Percentiles rank a stretch among this genome's conserved stretches.
Evolutionary conservation across 1,140 invertebrate genomes (phyloP).

Genomic region (Dinoponera quadriceps): DNA sequence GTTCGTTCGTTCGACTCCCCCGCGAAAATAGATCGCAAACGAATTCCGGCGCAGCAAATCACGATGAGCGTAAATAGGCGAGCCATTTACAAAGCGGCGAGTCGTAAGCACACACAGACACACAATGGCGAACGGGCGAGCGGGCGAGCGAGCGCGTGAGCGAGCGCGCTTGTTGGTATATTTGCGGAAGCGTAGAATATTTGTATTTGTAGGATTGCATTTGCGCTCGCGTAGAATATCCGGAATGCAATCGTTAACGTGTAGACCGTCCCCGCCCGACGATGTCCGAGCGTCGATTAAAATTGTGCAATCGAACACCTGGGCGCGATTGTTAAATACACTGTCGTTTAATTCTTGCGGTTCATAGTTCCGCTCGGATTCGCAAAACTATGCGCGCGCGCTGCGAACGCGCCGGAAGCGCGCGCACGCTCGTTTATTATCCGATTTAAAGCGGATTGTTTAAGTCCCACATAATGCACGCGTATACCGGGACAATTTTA

Average conservation of each 20-base stretch:
- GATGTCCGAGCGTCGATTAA: constrained; percentile 22
- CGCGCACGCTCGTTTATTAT: background rate
- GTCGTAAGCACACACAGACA: constrained; percentile 25
- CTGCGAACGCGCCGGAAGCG: background rate
- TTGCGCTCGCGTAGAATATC: constrained; percentile 38
- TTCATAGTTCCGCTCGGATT: background rate
- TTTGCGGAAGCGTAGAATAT: constrained; percentile 54
- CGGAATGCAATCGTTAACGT: constrained; percentile 33
- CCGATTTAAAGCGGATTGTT: background rate
- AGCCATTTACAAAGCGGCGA: constrained; percentile 41
- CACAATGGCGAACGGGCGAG: background rate
- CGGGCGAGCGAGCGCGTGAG: background rate
- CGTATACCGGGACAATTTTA: too few relatives aligned
- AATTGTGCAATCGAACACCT: constrained; percentile 17
- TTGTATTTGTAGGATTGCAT: constrained; percentile 43
- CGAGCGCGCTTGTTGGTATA: constrained; percentile 38
- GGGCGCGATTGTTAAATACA: background rate
- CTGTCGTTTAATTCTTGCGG: constrained; percentile 1
- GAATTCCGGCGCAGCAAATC: constrained; percentile 50
- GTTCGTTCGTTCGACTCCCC: background rate
- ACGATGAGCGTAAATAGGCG: constrained; percentile 54
- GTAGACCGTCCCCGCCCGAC: constrained; percentile 6
- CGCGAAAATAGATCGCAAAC: constrained; percentile 48
- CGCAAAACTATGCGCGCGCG: background rate
- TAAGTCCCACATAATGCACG: too few relatives aligned